phyloP scores from a whole-genome alignment of 35 echinoderm and acorn worm species.

The Amphiura filiformis region DNA sequence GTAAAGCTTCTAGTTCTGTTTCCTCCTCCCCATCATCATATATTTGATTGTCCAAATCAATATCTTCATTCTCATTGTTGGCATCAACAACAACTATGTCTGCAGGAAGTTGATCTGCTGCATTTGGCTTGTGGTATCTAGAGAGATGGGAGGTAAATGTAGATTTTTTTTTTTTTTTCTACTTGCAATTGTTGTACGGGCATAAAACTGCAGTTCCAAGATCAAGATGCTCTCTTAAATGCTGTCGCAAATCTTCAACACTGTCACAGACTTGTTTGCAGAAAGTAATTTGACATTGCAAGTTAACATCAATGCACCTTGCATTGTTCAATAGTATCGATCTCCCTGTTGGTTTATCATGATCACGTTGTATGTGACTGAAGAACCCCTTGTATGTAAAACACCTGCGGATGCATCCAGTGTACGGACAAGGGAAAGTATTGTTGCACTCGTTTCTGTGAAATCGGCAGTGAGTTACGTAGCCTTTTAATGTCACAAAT shows the following conservation, averaged over 20 bases:
- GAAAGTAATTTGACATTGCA: conserved; percentile 27
- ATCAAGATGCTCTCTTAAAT: conserved; percentile 46
- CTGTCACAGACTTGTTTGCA: conserved; percentile 32
- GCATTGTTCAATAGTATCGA: too few species aligned
- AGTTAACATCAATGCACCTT: conserved; percentile 10
- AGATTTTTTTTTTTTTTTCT: conserved; percentile 26
- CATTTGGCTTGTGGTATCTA: conserved; percentile 28
- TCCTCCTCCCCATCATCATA: neutral
- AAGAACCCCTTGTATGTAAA: conserved; percentile 4
- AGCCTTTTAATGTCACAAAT: conserved; percentile 34
- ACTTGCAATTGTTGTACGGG: conserved; percentile 21
- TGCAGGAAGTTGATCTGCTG: neutral
- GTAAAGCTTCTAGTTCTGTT: neutral
- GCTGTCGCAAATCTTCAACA: conserved; percentile 2
- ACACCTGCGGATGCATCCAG: neutral
- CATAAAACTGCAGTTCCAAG: conserved; percentile 20
- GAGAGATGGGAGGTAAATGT: conserved; percentile 48
- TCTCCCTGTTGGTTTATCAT: neutral
- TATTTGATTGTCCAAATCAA: neutral
- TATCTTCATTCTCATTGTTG: neutral
- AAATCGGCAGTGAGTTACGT: conserved; percentile 44
- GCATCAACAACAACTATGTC: neutral
- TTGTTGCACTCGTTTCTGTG: conserved; percentile 49
- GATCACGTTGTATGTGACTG: conserved; percentile 36
- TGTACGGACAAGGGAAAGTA: conserved; percentile 38